Evolutionary conservation across 2,797 vertebrate species (phyloP).

Genomic region (Coccyzus lansbergi): DNA sequence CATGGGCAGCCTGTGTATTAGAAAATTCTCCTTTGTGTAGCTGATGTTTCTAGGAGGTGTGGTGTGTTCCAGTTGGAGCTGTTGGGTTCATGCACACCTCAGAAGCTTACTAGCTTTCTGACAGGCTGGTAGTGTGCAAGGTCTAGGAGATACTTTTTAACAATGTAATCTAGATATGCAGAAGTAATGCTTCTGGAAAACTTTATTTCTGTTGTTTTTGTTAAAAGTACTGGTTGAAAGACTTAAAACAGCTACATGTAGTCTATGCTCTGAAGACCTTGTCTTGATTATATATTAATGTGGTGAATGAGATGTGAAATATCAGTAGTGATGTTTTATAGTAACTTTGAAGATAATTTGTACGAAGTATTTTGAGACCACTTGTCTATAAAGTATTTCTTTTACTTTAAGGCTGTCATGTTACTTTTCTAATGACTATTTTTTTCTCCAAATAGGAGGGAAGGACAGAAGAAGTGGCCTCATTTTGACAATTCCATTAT

Average conservation of each 20-base stretch:
- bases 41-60: neutral
- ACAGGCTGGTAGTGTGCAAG: neutral
- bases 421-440: slow-evolving; percentile 27
- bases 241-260: neutral
- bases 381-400: neutral
- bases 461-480: slow-evolving; percentile 97
- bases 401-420: neutral
- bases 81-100: neutral
- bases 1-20: neutral
- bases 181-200: neutral
- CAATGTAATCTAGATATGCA: neutral
- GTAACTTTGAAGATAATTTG: neutral
- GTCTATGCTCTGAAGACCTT: neutral
- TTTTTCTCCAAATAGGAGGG: slow-evolving; percentile 81
- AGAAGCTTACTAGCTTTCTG: neutral
- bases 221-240: neutral
- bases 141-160: neutral
- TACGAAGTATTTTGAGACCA: neutral
- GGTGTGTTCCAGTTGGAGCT: neutral
- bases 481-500: slow-evolving; percentile 97
- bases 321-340: slow-evolving; percentile 5
- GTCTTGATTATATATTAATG: neutral
- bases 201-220: neutral
- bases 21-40: neutral
- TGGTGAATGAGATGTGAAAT: neutral